phyloP scores from a whole-genome alignment of 2,113 vertebrate genomes.

The Percina caprodes region DNA sequence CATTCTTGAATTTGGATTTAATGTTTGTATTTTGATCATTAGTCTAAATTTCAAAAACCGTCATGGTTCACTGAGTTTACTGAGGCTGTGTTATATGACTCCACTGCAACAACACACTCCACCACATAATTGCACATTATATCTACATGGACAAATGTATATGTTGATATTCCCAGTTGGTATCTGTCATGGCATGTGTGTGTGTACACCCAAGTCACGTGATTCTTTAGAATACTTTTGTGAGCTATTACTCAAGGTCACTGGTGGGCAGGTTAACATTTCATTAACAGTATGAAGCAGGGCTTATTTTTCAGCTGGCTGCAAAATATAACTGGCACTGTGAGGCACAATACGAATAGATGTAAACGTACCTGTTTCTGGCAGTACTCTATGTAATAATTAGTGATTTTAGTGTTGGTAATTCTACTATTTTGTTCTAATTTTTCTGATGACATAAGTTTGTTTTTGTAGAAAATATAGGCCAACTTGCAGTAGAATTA shows the following conservation, averaged over 20 bases:
- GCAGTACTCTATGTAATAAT: neutral
- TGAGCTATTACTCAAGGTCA: conserved; percentile 56
- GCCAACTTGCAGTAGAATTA: neutral
- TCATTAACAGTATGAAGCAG: conserved; percentile 23
- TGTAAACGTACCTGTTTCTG: neutral
- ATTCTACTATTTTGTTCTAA: neutral
- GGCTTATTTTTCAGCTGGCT: conserved; percentile 10
- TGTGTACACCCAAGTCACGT: conserved; percentile 41
- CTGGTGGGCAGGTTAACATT: conserved; percentile 42
- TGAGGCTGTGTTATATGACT: conserved; percentile 24
- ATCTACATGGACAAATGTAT: conserved; percentile 47
- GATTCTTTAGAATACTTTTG: conserved; percentile 47
- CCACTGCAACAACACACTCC: conserved; percentile 24
- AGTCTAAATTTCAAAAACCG: conserved; percentile 40
- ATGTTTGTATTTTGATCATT: conserved; percentile 36
- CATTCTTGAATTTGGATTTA: conserved; percentile 33
- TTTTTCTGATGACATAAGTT: neutral
- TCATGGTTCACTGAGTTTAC: conserved; percentile 37
- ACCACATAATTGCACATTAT: conserved; percentile 60
- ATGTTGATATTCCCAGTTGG: conserved; percentile 44
- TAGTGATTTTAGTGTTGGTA: neutral
- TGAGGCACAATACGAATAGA: conserved; percentile 10
- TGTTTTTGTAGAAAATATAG: neutral
- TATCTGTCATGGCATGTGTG: conserved; percentile 34
- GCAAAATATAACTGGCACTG: conserved; percentile 9